phyloP scores from a whole-genome alignment of 2,888 invertebrate genomes.

The Anarsia innoxiella region DNA sequence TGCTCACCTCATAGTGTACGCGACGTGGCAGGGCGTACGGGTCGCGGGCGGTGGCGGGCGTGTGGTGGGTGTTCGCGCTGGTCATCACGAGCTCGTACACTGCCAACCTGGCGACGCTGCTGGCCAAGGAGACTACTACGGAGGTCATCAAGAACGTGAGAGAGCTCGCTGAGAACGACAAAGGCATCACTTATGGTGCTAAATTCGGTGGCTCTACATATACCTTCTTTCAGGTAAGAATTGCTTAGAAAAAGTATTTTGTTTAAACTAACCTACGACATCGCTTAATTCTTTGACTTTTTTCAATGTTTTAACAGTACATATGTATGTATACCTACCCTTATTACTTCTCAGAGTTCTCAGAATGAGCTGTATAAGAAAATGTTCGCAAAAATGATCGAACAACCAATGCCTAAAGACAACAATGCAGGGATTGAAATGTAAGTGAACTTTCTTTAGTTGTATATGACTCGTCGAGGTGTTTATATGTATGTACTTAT shows the following conservation, averaged over 20 bases:
- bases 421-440: conserved; percentile 79
- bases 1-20: no score
- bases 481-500: no score
- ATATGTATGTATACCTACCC: no score
- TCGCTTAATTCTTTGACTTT: not conserved
- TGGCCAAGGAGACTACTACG: conserved; percentile 84
- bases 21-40: conserved; percentile 90
- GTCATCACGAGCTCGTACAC: conserved; percentile 92
- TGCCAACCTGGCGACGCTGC: conserved; percentile 92
- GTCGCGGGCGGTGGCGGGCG: conserved; percentile 88
- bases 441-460: no score
- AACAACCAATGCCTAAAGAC: conserved; percentile 66
- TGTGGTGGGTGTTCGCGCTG: conserved; percentile 92
- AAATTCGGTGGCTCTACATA: conserved; percentile 89
- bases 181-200: conserved; percentile 89
- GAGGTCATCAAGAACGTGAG: conserved; percentile 83
- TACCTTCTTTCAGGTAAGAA: conserved; percentile 87
- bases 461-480: no score
- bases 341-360: conserved; percentile 83
- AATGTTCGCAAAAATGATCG: conserved; percentile 86
- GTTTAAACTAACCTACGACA: no score
- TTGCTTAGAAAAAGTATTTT: not conserved
- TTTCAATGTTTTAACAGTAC: not conserved
- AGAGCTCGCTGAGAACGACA: conserved; percentile 85
- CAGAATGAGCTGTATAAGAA: conserved; percentile 81